A percentile compares a stretch with the other conserved stretches of the same genome.
phyloP scores from a whole-genome alignment of 2,113 vertebrate species.

The Thunnus maccoyii region DNA sequence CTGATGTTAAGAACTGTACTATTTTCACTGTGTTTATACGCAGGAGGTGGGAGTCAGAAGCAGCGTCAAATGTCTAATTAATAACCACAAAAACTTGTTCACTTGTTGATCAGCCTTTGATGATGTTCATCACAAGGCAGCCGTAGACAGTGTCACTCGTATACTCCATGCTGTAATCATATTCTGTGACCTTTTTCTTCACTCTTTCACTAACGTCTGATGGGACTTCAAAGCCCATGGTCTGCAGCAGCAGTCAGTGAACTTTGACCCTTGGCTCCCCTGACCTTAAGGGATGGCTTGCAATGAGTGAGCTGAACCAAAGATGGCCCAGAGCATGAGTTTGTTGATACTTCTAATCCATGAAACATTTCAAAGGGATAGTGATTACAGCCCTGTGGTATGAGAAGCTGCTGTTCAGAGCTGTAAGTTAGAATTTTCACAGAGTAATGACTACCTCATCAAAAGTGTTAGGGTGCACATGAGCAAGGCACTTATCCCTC shows the following conservation, averaged over 20 bases:
- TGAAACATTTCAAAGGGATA: conserved; percentile 6
- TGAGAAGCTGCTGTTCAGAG: conserved; percentile 5
- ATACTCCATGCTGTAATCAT: conserved; percentile 3
- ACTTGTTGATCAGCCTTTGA: neutral
- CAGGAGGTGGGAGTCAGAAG: too few species aligned
- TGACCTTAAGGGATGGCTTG: neutral
- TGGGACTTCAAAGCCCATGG: conserved; percentile 37
- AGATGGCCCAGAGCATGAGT: neutral
- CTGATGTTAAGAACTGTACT: too few species aligned
- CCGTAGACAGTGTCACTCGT: neutral
- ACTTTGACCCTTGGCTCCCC: conserved; percentile 6
- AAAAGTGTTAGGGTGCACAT: neutral
- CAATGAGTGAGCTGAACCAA: neutral
- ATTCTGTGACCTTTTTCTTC: neutral
- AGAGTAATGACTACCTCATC: conserved; percentile 34
- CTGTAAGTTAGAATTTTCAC: conserved; percentile 12
- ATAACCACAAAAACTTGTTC: neutral
- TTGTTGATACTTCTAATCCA: conserved; percentile 21
- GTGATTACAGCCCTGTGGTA: neutral
- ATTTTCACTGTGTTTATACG: too few species aligned
- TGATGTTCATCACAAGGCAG: neutral
- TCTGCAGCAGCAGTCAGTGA: neutral
- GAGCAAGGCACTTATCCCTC: conserved; percentile 15
- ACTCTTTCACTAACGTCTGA: conserved; percentile 14
- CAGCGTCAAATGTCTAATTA: too few species aligned